Evolutionary conservation across 2,113 vertebrate genomes (phyloP), one percentile per base, ranked within the genome.

Genomic region (Synchiropus splendidus): DNA sequence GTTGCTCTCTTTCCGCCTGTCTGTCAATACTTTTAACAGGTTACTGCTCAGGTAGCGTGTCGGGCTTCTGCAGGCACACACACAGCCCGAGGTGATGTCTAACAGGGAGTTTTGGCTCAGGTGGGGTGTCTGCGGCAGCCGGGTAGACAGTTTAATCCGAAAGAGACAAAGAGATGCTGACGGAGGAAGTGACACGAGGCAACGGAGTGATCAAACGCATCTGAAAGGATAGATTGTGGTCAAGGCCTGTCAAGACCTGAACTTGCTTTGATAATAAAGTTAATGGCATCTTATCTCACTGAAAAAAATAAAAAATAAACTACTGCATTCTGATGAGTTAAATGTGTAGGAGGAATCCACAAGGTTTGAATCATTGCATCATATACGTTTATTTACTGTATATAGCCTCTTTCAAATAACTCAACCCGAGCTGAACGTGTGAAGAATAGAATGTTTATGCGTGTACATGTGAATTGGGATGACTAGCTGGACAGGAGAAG

Each of bases 121-220:
- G 21, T 27, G 21, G 21, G 4, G 4, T 27, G 21, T 27, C 21
- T 27, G 21, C 21, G 75, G 70, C 67, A 67, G 67, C 44, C 17
- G 63, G 61, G 65, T 60, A 64, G 75, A 78, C 68, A 76, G 68
- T 76, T 74, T 78, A 74, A 80, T 78, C 78, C 74, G 63, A 67
- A 49, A 35, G 39, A 37, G 45, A 70, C 47, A 49, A 50, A 48
- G 31, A 35, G 46, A 47, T 45, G 58, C 31, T 16, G 53, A 54
- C 36, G 45, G 43, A 66, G 51, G 39, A 48, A 27, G 31, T 31
- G 30, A 34, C 4, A 16, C 12, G 35, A 45, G 49, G 18, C 54
- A 47, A 54, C 30, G 35, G 43, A 36, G 32, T 17, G 48, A 38
- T 16, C 18, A 48, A 45, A 61, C 45, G 69, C 51, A 48, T 54